Evolutionary conservation across 2,113 vertebrate genomes (phyloP), one percentile per base, ranked within the genome.

Genomic region (Peromyscus maniculatus): DNA sequence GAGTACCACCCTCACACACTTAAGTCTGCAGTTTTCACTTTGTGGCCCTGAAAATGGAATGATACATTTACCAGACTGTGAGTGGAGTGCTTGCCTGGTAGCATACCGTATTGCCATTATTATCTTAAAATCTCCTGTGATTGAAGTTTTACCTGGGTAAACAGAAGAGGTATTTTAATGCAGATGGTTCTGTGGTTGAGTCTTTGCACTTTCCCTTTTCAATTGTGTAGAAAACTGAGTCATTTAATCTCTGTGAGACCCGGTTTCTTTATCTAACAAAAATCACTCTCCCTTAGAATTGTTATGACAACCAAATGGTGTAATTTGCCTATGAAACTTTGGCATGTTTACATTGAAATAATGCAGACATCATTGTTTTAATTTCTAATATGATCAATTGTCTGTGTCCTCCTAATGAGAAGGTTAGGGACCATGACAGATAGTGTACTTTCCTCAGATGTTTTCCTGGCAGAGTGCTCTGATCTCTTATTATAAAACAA

Each of bases 1-100:
- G n/a, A 36, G 3, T 9, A 0, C 16, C 8, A 17, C 24, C 9
- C 3, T 36, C 28, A 74, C 33, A 26, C 4, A 52, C 1, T 9
- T 21, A 2, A 10, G 5, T 2, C 10, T 28, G 1, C 7, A 16
- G 0, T 7, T 36, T 55, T 78, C 7, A 0, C 22, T 8, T 0
- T n/a, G n/a, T 71, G 74, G 28, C 12, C 12, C 49, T 57, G 59
- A n/a, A 71, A 55, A 19, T 49, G 24, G 10, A 80, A 6, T 5
- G 62, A 26, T 7, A 28, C 1, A 6, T 1, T 69, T 8, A 12
- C 21, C 33, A 39, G 46, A 4, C 74, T n/a, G 31, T 62, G 8
- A 59, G 11, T 26, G 49, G 13, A 36, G 3, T n/a, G 7, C 33
- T 33, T 89, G 28, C 21, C 1, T 0, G 2, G 12, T 57, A 8